A percentile compares a stretch with the other conserved stretches of the same genome.
phyloP scores from a whole-genome alignment of 1,140 invertebrate genomes.

The Cydia pomonella region DNA sequence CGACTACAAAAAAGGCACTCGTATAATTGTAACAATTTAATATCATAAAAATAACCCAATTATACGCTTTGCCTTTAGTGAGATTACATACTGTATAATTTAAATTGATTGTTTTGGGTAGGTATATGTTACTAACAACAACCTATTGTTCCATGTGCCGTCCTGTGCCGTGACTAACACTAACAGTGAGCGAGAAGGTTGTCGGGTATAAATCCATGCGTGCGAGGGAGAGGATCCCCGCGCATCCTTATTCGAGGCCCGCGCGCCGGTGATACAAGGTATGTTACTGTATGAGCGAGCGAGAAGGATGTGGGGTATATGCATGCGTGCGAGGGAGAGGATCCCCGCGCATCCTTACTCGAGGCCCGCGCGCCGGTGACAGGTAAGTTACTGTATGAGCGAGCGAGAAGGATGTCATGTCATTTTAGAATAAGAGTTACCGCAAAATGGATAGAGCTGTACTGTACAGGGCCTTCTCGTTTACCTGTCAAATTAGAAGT shows the following conservation, averaged over 20 bases:
- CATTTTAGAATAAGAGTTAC: no score
- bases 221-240: conserved; percentile 54
- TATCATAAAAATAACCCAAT: no score
- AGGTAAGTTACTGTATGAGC: conserved; percentile 39
- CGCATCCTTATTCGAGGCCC: conserved; percentile 62
- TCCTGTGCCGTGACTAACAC: conserved; percentile 53
- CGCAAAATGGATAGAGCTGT: no score
- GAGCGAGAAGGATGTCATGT: conserved; percentile 62
- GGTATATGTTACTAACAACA: conserved; percentile 35
- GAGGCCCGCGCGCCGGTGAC: conserved; percentile 38
- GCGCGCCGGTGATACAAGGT: neutral
- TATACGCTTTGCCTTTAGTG: no score
- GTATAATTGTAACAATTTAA: no score
- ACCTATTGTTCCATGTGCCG: conserved; percentile 45
- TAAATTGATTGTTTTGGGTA: no score
- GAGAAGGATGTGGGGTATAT: conserved; percentile 66
- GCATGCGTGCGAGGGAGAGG: conserved; percentile 54
- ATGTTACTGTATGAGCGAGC: conserved; percentile 42
- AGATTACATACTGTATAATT: no score
- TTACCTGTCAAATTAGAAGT: no score
- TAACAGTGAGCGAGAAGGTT: conserved; percentile 64
- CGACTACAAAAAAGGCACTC: no score
- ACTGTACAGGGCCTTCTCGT: no score
- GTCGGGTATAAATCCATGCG: conserved; percentile 71
- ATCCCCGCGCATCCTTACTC: conserved; percentile 62